Percentiles rank a stretch among this genome's conserved stretches.
Conservation (phyloP, 2,113 vertebrate species). For the Seriola aureovittata region DNA sequence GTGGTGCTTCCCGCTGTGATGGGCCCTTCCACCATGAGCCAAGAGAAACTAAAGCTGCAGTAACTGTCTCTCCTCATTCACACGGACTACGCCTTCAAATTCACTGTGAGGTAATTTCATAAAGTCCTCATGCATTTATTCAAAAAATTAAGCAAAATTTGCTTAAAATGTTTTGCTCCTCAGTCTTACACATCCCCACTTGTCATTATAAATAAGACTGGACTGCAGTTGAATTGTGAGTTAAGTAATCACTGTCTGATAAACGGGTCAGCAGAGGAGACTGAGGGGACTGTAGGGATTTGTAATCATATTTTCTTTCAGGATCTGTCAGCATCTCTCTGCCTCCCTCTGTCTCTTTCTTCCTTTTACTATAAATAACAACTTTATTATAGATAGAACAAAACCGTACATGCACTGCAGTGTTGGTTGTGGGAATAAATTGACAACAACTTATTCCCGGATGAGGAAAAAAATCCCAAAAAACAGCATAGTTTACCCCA, state of each 20-base stretch:
- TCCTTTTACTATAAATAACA: conserved; percentile 10
- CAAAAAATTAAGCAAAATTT: neutral
- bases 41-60: neutral
- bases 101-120: conserved; percentile 14
- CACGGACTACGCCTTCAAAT: neutral
- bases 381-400: neutral
- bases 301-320: conserved; percentile 20
- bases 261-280: conserved; percentile 17
- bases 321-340: conserved; percentile 30
- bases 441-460: neutral
- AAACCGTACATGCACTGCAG: neutral
- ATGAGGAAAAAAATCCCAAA: neutral
- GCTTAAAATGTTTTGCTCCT: neutral
- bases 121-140: neutral
- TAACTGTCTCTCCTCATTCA: neutral
- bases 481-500: neutral
- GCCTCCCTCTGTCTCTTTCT: neutral
- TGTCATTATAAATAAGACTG: neutral
- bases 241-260: conserved; percentile 25
- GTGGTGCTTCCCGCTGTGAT: neutral
- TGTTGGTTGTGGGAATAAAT: neutral
- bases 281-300: conserved; percentile 19
- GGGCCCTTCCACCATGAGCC: neutral
- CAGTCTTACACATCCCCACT: neutral
- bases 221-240: conserved; percentile 10